Evolutionary conservation across 2,888 invertebrate genomes (phyloP), one percentile per base, ranked within the genome.

Genomic region (Thalpophila matura): DNA sequence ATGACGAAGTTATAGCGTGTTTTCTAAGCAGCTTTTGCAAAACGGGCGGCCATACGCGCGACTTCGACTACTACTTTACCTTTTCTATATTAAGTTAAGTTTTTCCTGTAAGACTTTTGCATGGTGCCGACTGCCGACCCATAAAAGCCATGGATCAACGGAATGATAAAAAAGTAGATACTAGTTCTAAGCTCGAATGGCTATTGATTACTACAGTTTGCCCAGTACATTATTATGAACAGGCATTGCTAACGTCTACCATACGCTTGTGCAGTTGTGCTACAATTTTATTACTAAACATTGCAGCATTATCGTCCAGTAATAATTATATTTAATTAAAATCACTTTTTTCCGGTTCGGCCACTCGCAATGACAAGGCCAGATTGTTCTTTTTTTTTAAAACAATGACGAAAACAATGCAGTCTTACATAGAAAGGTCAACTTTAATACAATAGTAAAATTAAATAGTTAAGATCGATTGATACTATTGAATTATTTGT

Each of bases 401-500:
- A 77, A 79, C 79, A 84, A 82, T 76, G 63, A 79, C 67, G 80
- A 77, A 81, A 82, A 82, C 80, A 82, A 84, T 80, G 76, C 79
- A 80, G 75, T 74, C 81, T 85, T 81, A 77, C 68, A 70, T 65
- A 42, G 66, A 82, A 87, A 88, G 88, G 89, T 84, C 86, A 79
- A 53, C 72, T 61, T 61, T 82, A 71, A 84, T 87, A 91, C 90
- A 91, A 91, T 90, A 83, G 87, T 86, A 78, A 88, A 87, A 84
- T 85, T 83, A 81, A 85, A 81, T 85, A 82, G 77, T 81, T 82
- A 84, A 86, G 85, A 89, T 80, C 70, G 45, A 80, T 89, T 81
- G 84, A 86, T 84, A 86, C 79, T 85, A 82, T 87, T 87, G 86
- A 87, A 86, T 86, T 85, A 89, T 86, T 87, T 82, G 81, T 85